Evolutionary conservation across 2,797 vertebrate species (phyloP), one percentile per base, ranked within the genome.

Genomic region (Paratrypauchen microcephalus): DNA sequence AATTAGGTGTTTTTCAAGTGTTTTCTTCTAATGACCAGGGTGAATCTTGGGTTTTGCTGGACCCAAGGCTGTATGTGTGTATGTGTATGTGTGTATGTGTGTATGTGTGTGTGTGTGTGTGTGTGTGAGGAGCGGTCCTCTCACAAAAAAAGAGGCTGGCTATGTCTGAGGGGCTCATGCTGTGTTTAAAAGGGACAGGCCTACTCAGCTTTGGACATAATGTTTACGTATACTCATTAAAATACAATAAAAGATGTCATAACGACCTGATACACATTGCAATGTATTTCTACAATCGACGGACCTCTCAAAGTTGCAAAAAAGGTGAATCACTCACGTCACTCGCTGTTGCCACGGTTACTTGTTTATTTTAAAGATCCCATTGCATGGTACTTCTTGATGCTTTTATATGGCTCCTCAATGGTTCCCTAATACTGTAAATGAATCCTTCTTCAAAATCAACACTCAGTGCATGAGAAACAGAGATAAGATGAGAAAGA

Each of bases 91-190:
- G 66, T 39, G 77, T 80, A 84, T 70, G 73, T 39, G 76, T 72
- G 76, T 83, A 74, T 80, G 84, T 81, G 75, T 74, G 76, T 83
- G 75, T 78, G 85, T 41, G 66, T 39, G 77, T 80, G 85, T 70
- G 73, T 39, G 77, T 80, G 85, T 70, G 73, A 70, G 64, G 72
- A 81, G 26, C 15, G 79, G 69, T 36, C 70, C 65, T 81, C 76
- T 48, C 57, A 72, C 55, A n/a, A 32, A 32, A 28, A 74, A 30
- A 54, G 9, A 60, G n/a, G 2, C 30, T 21, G 6, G 8, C 30
- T 60, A 30, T 12, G 2, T 60, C 32, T 36, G 58, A 60, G 58
- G 8, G 30, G 58, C 30, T 30, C 4, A 6, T 60, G 30, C 58
- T 32, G 36, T 30, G 32, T 18, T 6, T 36, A 59, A 7, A 16